phyloP scores from a whole-genome alignment of 2,888 invertebrate species.

The Brachycybe producta region DNA sequence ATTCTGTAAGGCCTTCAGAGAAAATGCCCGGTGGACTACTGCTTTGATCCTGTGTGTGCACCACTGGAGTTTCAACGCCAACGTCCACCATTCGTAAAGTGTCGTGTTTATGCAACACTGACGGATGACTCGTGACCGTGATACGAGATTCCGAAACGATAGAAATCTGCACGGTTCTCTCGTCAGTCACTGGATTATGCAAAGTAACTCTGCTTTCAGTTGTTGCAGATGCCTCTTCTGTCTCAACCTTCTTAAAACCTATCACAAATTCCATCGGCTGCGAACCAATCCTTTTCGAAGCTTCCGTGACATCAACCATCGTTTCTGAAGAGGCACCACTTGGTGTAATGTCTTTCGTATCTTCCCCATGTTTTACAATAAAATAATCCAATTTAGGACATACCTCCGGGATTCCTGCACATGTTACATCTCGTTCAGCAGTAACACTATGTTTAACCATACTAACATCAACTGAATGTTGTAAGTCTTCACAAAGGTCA shows the following conservation, averaged over 20 bases:
- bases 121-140: constrained; percentile 14
- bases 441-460: too few relatives aligned
- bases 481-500: too few relatives aligned
- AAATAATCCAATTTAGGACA: too few relatives aligned
- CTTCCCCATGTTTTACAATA: too few relatives aligned
- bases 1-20: not conserved
- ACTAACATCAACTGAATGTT: too few relatives aligned
- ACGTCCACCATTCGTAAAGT: not conserved
- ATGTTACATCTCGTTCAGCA: too few relatives aligned
- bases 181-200: constrained; percentile 8
- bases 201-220: constrained; percentile 18
- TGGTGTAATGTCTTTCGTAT: too few relatives aligned
- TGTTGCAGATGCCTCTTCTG: constrained; percentile 18
- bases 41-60: not conserved
- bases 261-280: constrained; percentile 18
- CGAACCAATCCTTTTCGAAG: not conserved
- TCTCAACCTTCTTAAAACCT: constrained; percentile 18
- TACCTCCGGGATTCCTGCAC: too few relatives aligned
- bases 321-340: too few relatives aligned
- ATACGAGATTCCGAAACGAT: constrained; percentile 19
- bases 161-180: constrained; percentile 17
- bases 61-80: too few relatives aligned
- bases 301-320: too few relatives aligned
- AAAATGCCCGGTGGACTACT: not conserved
- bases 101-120: too few relatives aligned